Evolutionary conservation across 2,797 vertebrate species (phyloP).

Genomic region (Nyctibius grandis): DNA sequence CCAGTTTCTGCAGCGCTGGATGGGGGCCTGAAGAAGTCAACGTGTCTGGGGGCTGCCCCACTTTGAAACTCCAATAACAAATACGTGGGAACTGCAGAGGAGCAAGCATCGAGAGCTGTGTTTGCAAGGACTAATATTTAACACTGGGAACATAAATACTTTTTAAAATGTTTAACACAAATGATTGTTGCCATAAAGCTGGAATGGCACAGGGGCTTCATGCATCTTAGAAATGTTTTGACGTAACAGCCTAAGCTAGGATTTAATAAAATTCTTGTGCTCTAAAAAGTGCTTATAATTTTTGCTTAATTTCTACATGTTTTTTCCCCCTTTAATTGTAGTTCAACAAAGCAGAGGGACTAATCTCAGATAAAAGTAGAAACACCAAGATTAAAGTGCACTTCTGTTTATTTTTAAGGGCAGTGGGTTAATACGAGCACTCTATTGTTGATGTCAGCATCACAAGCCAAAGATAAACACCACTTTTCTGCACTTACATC

Average conservation of each 20-base stretch:
- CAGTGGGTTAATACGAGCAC: slow-evolving; percentile 58
- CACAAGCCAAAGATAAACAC: slow-evolving; percentile 69
- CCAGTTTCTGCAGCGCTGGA: neutral
- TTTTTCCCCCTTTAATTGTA: slow-evolving; percentile 48
- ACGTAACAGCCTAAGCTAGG: slow-evolving; percentile 25
- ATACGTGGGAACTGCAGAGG: neutral
- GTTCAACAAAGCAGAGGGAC: slow-evolving; percentile 23
- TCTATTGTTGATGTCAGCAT: slow-evolving; percentile 63
- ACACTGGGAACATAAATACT: slow-evolving; percentile 42
- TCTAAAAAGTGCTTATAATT: slow-evolving; percentile 55
- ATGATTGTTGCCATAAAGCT: neutral
- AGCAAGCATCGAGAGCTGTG: neutral
- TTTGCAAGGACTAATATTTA: slow-evolving; percentile 15
- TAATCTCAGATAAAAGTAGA: slow-evolving; percentile 67
- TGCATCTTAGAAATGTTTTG: slow-evolving; percentile 63
- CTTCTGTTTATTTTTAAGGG: slow-evolving; percentile 72
- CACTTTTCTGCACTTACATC: slow-evolving; percentile 52
- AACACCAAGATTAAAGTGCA: slow-evolving; percentile 53
- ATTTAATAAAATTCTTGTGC: slow-evolving; percentile 58
- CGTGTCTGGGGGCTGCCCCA: neutral
- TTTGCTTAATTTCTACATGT: slow-evolving; percentile 44
- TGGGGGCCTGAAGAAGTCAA: neutral
- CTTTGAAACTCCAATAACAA: neutral
- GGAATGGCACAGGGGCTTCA: neutral
- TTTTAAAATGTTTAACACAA: slow-evolving; percentile 11